phyloP scores from a whole-genome alignment of 2,888 invertebrate genomes.

The Tridacna crocea region DNA sequence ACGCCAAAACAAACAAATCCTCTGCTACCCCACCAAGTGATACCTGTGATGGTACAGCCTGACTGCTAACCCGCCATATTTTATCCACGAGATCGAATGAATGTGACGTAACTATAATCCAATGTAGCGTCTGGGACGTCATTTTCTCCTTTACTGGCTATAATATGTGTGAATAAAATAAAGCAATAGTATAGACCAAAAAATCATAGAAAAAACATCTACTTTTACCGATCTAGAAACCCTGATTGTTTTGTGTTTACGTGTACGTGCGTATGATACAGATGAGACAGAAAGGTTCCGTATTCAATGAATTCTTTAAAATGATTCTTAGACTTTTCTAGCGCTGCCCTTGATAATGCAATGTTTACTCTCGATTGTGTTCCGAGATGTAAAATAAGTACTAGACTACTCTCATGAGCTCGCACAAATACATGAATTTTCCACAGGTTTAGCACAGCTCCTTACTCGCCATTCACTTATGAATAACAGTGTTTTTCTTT shows the following conservation, averaged over 20 bases:
- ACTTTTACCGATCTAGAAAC: background rate
- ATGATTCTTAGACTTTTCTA: too few species aligned
- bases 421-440: too few species aligned
- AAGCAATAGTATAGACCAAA: background rate
- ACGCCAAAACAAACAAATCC: background rate
- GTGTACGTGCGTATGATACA: too few species aligned
- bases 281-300: too few species aligned
- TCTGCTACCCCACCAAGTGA: background rate
- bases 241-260: background rate
- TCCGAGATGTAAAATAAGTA: too few species aligned
- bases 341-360: too few species aligned
- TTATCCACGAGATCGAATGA: conserved; percentile 39
- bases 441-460: too few species aligned
- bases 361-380: too few species aligned
- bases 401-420: too few species aligned
- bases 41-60: conserved; percentile 50
- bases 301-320: too few species aligned
- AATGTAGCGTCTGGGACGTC: conserved; percentile 1
- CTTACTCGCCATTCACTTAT: too few species aligned
- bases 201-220: background rate
- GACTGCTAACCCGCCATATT: conserved; percentile 42
- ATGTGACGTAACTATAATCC: conserved; percentile 49
- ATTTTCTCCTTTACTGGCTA: background rate
- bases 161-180: background rate
- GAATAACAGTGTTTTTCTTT: too few species aligned